Conservation (phyloP, 2,888 invertebrate species). For the Caenorhabditis drosophilae region DNA sequence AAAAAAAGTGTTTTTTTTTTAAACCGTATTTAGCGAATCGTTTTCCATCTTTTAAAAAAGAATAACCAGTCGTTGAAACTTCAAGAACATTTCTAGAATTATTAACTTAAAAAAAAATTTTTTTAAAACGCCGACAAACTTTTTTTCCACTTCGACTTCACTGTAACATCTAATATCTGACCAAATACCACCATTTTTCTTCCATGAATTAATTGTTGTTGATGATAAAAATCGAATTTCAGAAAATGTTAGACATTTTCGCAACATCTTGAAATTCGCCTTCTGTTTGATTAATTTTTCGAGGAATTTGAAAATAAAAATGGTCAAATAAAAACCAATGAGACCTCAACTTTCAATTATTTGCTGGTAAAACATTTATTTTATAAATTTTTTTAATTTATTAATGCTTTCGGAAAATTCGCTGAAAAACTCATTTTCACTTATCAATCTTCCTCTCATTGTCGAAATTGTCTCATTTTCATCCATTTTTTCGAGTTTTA, state of each 20-base stretch:
- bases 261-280: too few species aligned
- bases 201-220: too few species aligned
- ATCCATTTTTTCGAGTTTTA: constrained; percentile 6
- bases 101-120: not conserved
- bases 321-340: not conserved
- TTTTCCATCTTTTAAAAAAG: constrained; percentile 14
- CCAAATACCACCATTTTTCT: too few species aligned
- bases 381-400: constrained; percentile 1
- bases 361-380: not conserved
- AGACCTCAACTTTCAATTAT: not conserved
- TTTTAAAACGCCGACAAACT: not conserved
- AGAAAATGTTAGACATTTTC: too few species aligned
- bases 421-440: constrained; percentile 2
- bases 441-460: not conserved
- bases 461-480: not conserved
- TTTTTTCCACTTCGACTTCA: not conserved
- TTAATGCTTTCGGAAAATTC: not conserved
- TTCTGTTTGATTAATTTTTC: too few species aligned
- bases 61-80: constrained; percentile 31
- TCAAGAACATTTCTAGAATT: constrained; percentile 12
- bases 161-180: too few species aligned
- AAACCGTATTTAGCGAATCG: constrained; percentile 20
- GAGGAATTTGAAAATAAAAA: too few species aligned
- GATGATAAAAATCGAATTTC: too few species aligned
- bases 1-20: not conserved